phyloP scores from a whole-genome alignment of 2,113 vertebrate species.

The Trinectes maculatus region DNA sequence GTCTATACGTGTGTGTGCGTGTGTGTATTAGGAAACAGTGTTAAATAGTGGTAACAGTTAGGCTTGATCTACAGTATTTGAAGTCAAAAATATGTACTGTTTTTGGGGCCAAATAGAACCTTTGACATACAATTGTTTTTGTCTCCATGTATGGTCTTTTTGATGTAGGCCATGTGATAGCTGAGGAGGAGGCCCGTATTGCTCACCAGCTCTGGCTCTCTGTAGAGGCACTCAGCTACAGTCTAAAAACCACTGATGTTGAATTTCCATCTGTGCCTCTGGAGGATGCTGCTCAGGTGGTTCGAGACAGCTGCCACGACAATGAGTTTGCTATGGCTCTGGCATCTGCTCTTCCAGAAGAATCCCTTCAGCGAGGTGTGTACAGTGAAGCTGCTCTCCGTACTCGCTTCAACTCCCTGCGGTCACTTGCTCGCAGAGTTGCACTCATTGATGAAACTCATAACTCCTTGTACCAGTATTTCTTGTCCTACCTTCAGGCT shows the following conservation, averaged over 20 bases:
- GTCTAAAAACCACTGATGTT: constrained; percentile 82
- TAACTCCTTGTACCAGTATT: constrained; percentile 96
- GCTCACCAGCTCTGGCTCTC: constrained; percentile 97
- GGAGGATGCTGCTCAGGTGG: constrained; percentile 82
- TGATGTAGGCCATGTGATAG: constrained; percentile 86
- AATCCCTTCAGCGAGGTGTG: constrained; percentile 89
- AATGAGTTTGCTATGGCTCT: constrained; percentile 88
- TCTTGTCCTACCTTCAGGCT: constrained; percentile 95
- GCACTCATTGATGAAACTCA: constrained; percentile 93
- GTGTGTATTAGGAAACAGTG: too few species aligned
- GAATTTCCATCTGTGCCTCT: constrained; percentile 86
- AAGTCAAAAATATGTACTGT: too few species aligned
- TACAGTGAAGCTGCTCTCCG: constrained; percentile 94
- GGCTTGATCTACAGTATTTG: too few species aligned
- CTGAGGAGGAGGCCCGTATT: constrained; percentile 92
- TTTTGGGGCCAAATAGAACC: too few species aligned
- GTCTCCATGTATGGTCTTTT: too few species aligned
- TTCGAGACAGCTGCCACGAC: constrained; percentile 83
- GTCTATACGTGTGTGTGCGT: too few species aligned
- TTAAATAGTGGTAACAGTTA: too few species aligned
- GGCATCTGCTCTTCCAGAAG: constrained; percentile 84
- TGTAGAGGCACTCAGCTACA: constrained; percentile 89
- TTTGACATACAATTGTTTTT: too few species aligned
- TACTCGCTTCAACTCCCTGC: constrained; percentile 86
- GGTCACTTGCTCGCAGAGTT: constrained; percentile 87